Base-by-base conservation (phyloP, 2,888 invertebrate species). In the Leucozona laternaria region DNA sequence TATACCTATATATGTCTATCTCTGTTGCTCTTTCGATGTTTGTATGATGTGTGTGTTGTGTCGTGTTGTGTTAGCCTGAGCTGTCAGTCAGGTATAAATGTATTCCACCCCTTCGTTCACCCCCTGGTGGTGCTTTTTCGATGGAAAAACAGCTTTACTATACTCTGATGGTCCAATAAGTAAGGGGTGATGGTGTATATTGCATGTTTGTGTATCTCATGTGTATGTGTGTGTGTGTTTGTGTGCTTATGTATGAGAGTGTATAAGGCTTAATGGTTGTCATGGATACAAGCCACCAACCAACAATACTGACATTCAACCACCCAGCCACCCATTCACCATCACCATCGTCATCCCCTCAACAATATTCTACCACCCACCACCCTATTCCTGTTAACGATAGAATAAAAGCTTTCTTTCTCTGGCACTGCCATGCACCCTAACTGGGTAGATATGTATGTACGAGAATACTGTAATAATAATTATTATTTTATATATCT, bases 401-500 rank as follows among this genome's bases (percentile, higher is more conserved):
- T 81, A 72, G 78, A 75, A 76, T 60, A 78, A 82, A 86, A 86
- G 82, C 82, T 86, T 75, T 86, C 77, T 68, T 85, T 81, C 72
- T 78, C 71, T 82, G 73, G 53, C 73, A 75, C 73, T 66, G 72
- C 55, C 80, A 40, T 66, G 34, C 64, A 48, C 75, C 37, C 70
- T 64, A 34, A 25, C 70, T 45, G 37, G 15, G 7, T 79, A 57
- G 28, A 50, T 70, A 70, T n/a, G 25, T 77, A 17, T 71, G 50
- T 57, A 22, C 37, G 45, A 43, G 28, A 57, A 83, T 86, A 79
- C 58, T 58, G 73, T 70, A 34, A 75, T 86, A 86, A 86, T 86
- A 71, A 86, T 86, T 86, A 86, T 86, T 86, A 86, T 86, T 86
- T 82, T 86, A 86, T 86, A 79, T 82, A 86, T 78, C 68, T 78